Evolutionary conservation across 2,113 vertebrate species (phyloP).

Genomic region (Equus quagga): DNA sequence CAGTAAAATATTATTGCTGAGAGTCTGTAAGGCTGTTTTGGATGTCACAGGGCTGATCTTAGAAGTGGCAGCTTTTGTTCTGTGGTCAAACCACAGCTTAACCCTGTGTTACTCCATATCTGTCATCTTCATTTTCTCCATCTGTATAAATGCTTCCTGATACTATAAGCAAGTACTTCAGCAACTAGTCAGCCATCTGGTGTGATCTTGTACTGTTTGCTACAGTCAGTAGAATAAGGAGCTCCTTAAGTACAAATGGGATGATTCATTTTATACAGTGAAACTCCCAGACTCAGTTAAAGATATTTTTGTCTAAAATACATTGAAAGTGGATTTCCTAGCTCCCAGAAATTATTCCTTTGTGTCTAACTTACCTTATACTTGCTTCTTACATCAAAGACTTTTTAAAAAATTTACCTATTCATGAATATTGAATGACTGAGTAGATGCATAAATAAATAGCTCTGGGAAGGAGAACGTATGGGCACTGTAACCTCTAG

Average conservation of each 20-base stretch:
- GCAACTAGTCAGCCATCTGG: neutral
- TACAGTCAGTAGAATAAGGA: neutral
- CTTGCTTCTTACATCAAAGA: slow-evolving; percentile 25
- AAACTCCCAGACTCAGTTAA: neutral
- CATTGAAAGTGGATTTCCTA: neutral
- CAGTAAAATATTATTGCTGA: neutral
- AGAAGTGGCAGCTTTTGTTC: slow-evolving; percentile 42
- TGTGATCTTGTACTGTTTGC: slow-evolving; percentile 29
- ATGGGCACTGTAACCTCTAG: neutral
- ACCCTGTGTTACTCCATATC: neutral
- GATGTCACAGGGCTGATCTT: neutral
- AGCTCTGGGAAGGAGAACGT: neutral
- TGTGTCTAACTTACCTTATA: slow-evolving; percentile 17
- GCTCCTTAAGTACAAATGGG: neutral
- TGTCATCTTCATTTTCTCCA: slow-evolving; percentile 38
- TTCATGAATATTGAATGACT: neutral
- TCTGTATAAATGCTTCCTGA: slow-evolving; percentile 33
- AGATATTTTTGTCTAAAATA: slow-evolving; percentile 28
- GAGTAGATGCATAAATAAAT: slow-evolving; percentile 25
- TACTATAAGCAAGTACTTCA: neutral
- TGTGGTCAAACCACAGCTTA: neutral
- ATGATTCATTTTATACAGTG: slow-evolving; percentile 43
- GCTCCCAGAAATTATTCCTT: neutral
- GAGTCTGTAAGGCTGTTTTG: slow-evolving; percentile 11
- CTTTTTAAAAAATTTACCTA: neutral